Evolutionary conservation across 1,140 invertebrate species (phyloP).

Genomic region (Hypothenemus hampei): DNA sequence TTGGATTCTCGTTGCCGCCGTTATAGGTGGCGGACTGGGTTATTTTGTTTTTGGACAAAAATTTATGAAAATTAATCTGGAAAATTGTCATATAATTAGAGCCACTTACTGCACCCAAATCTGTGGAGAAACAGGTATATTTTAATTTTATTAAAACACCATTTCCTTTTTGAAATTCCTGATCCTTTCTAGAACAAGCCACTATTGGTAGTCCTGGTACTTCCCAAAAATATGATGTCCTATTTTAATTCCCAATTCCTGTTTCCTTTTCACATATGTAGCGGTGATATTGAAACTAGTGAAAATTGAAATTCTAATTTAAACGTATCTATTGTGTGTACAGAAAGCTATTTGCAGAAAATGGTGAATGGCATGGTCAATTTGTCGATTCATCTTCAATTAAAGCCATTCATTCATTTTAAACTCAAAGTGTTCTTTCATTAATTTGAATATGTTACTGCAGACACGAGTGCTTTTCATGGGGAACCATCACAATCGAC

Average conservation of each 20-base stretch:
- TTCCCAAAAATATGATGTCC: slow-evolving; percentile 29
- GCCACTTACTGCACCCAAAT: slow-evolving; percentile 41
- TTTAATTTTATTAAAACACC: background rate
- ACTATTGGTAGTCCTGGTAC: slow-evolving; percentile 24
- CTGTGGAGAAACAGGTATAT: slow-evolving; percentile 40
- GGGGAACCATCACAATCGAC: slow-evolving; percentile 18
- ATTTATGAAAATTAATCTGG: slow-evolving; percentile 45
- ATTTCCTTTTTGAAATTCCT: slow-evolving; percentile 1
- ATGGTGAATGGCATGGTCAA: too few relatives aligned
- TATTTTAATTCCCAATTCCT: slow-evolving; percentile 14
- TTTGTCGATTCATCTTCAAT: too few relatives aligned
- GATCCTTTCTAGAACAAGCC: slow-evolving; percentile 16
- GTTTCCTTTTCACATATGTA: too few relatives aligned
- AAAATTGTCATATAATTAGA: slow-evolving; percentile 44
- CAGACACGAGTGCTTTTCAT: slow-evolving; percentile 1
- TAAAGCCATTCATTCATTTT: too few relatives aligned
- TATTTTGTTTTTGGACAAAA: slow-evolving; percentile 53
- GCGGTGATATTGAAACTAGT: too few relatives aligned
- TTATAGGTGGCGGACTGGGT: slow-evolving; percentile 71
- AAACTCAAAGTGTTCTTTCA: too few relatives aligned
- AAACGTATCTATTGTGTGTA: too few relatives aligned
- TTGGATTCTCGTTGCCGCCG: slow-evolving; percentile 69
- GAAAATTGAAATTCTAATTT: too few relatives aligned
- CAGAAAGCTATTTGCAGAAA: too few relatives aligned
- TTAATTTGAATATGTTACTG: background rate